phyloP scores from a whole-genome alignment of 1,140 invertebrate genomes.

The Lanistes nyassanus region DNA sequence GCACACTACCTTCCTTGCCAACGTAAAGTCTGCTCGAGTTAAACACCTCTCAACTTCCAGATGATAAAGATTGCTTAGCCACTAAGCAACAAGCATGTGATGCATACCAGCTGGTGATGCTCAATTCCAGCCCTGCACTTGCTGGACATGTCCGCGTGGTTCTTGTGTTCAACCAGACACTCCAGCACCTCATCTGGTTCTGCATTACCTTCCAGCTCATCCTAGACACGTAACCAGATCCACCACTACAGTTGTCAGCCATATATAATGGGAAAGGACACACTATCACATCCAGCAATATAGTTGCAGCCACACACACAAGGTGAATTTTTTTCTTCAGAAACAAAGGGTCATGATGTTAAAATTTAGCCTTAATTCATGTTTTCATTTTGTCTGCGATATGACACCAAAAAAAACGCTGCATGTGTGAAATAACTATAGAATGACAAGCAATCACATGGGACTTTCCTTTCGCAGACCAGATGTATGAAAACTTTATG shows the following conservation, averaged over 20 bases:
- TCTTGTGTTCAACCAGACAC: conserved; percentile 93
- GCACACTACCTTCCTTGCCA: too few species aligned
- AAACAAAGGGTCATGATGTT: background rate
- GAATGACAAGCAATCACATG: too few species aligned
- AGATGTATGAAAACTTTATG: too few species aligned
- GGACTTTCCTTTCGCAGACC: too few species aligned
- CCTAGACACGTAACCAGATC: conserved; percentile 27
- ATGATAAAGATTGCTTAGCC: too few species aligned
- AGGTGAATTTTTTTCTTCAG: background rate
- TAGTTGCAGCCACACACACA: background rate
- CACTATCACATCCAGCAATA: background rate
- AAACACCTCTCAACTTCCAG: too few species aligned
- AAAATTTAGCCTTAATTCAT: background rate
- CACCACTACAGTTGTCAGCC: background rate
- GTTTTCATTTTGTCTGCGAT: too few species aligned
- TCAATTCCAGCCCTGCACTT: conserved; percentile 95
- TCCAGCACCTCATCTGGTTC: conserved; percentile 84
- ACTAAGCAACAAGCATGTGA: too few species aligned
- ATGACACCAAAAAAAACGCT: too few species aligned
- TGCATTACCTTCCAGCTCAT: conserved; percentile 72
- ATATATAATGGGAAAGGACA: background rate
- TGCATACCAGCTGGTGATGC: conserved; percentile 76
- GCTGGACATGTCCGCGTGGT: conserved; percentile 76
- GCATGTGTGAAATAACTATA: too few species aligned
- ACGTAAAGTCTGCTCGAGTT: too few species aligned